A percentile compares a stretch with the other conserved stretches of the same genome.
Conservation (phyloP, 2,888 invertebrate genomes). For the Drosophila borborema region DNA sequence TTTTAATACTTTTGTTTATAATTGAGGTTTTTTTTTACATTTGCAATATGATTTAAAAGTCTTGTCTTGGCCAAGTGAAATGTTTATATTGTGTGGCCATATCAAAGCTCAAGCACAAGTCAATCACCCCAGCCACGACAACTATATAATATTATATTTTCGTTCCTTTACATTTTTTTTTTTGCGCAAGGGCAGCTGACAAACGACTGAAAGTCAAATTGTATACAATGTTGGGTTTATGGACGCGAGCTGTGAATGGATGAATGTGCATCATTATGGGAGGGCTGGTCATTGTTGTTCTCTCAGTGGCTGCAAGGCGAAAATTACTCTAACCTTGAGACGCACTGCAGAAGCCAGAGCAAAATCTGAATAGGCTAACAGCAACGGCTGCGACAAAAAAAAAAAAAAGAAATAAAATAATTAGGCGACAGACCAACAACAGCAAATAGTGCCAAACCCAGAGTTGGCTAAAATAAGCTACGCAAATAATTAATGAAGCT, state of each 20-base stretch:
- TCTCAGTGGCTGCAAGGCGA: slow-evolving; percentile 9
- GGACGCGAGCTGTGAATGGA: slow-evolving; percentile 50
- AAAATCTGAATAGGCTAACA: background rate
- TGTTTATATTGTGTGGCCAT: slow-evolving; percentile 46
- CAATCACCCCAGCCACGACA: slow-evolving; percentile 37
- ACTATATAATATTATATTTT: slow-evolving; percentile 10
- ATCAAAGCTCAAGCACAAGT: slow-evolving; percentile 41
- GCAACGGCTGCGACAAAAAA: slow-evolving; percentile 21
- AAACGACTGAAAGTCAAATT: slow-evolving; percentile 33
- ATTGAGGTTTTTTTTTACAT: slow-evolving; percentile 4
- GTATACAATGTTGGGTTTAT: slow-evolving; percentile 58
- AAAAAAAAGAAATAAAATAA: slow-evolving; percentile 52
- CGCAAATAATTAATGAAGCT: slow-evolving; percentile 70
- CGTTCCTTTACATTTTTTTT: slow-evolving; percentile 6
- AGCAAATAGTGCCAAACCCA: slow-evolving; percentile 6
- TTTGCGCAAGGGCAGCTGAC: slow-evolving; percentile 28
- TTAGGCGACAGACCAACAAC: slow-evolving; percentile 36
- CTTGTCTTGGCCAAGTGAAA: slow-evolving; percentile 27
- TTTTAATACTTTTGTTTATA: background rate
- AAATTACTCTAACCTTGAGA: slow-evolving; percentile 51
- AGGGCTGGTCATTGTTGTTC: slow-evolving; percentile 19
- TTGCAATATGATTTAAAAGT: slow-evolving; percentile 14
- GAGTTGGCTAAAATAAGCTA: slow-evolving; percentile 54
- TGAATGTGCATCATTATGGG: slow-evolving; percentile 60
- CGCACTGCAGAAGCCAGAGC: slow-evolving; percentile 20